Base-by-base conservation (phyloP, 1,140 invertebrate species). In the Sitophilus oryzae region DNA sequence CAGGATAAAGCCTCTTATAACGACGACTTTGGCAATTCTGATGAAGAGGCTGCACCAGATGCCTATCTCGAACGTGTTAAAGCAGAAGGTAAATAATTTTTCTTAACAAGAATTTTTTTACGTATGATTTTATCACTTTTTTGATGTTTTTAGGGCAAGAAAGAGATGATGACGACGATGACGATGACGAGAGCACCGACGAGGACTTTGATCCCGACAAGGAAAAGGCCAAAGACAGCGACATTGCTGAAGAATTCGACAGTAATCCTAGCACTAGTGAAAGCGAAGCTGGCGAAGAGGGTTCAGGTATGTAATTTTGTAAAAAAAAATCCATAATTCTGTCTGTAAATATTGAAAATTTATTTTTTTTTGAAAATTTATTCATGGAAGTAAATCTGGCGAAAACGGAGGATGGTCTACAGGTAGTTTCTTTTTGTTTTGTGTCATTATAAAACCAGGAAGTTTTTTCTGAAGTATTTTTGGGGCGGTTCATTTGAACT, bases 11-110 rank as follows among this genome's bases (percentile, higher is more conserved):
- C 82, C 1, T 77, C 78, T 37, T 88, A 87, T 62, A 83, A 85
- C 58, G 86, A 90, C 56, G 90, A 95, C 71, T 92, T 93, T 73
- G 91, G 93, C 60, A 87, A 94, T 68, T 94, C 91, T 21, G 92
- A 96, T 73, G 86, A 90, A 58, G 93, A 94, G 73, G 86, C 87
- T 66, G 21, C 73, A 1, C 91, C 94, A 14, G 96, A 99, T 80
- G 95, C 94, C 37, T 99, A 99, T 72, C 76, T 99, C 67, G 92
- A 88, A 60, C 78, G 93, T 47, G 92, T 99, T 46, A 98, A 98
- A 74, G 87, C 91, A 0, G 95, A 98, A 78, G 52, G 51, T 45
- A 30, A 25, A 38, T 36, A 37, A 20, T 10, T 34, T 20, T 22
- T 23, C 9, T 43, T 38, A 9, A 38, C 5, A 5, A 4, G 3